A percentile compares a stretch with the other conserved stretches of the same genome.
Conservation (phyloP, 2,113 vertebrate species). For the Vimba vimba region DNA sequence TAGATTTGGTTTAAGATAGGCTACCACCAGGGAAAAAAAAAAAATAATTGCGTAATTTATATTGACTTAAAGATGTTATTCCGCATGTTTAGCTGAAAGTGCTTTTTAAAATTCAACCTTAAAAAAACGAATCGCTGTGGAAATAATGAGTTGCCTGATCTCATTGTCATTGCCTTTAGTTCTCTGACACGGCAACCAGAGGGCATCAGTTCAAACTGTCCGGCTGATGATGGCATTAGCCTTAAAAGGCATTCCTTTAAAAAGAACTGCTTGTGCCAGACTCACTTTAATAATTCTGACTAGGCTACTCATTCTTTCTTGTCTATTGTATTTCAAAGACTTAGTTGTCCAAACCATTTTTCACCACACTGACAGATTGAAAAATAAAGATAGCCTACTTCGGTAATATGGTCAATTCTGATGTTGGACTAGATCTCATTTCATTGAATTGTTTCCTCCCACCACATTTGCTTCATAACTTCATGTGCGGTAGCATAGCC, state of each 20-base stretch:
- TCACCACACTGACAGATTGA: not conserved
- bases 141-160: not conserved
- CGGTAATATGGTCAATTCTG: not conserved
- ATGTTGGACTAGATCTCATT: not conserved
- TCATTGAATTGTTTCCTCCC: no score
- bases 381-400: not conserved
- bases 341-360: not conserved
- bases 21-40: not conserved
- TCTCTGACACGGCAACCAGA: not conserved
- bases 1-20: constrained; percentile 3
- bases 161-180: not conserved
- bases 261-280: not conserved
- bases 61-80: not conserved
- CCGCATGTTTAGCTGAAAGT: not conserved
- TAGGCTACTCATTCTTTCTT: not conserved
- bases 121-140: not conserved
- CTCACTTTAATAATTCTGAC: not conserved
- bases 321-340: not conserved
- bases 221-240: not conserved
- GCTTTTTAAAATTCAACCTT: not conserved
- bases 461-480: not conserved
- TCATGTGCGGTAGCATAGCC: not conserved
- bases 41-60: not conserved
- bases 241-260: not conserved
- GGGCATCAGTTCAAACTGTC: constrained; percentile 9